Evolutionary conservation across 30 jellyfish, hydroid and myxozoan species (phyloP).

Genomic region (Aurelia sp.): DNA sequence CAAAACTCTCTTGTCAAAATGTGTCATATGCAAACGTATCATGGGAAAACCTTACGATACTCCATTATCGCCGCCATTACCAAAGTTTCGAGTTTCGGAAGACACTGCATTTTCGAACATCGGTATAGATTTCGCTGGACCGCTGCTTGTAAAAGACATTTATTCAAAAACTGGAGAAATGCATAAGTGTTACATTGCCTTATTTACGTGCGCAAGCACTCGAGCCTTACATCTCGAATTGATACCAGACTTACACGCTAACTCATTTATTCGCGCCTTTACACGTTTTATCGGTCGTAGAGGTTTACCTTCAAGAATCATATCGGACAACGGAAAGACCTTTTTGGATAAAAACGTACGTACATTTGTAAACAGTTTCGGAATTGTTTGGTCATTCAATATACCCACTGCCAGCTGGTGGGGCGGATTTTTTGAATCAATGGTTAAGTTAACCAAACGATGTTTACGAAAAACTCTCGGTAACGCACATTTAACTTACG

Average conservation of each 20-base stretch:
- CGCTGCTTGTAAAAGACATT: slow-evolving; percentile 30
- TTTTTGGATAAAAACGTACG: slow-evolving; percentile 5
- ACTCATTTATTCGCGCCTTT: slow-evolving; percentile 28
- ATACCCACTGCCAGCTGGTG: slow-evolving; percentile 48
- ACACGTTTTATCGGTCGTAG: slow-evolving; percentile 57
- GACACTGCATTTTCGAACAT: slow-evolving; percentile 41
- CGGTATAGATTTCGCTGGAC: slow-evolving; percentile 53
- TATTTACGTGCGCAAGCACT: slow-evolving; percentile 9
- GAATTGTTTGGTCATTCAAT: slow-evolving; percentile 46
- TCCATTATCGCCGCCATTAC: slow-evolving; percentile 31
- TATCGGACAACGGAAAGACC: slow-evolving; percentile 68
- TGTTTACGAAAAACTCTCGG: slow-evolving; percentile 46
- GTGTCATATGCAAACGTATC: slow-evolving; percentile 5
- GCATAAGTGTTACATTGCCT: slow-evolving; percentile 5
- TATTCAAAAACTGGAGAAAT: slow-evolving; percentile 6
- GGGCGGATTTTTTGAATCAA: slow-evolving; percentile 66
- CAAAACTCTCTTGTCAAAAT: not conserved
- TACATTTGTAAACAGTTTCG: slow-evolving; percentile 1
- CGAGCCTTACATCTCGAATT: slow-evolving; percentile 75
- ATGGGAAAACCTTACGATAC: slow-evolving; percentile 34
- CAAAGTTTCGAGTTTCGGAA: slow-evolving; percentile 16
- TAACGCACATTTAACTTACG: not conserved
- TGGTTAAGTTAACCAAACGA: slow-evolving; percentile 32
- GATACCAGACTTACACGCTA: slow-evolving; percentile 54
- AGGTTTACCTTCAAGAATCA: slow-evolving; percentile 45